Evolutionary conservation across 2,888 invertebrate species (phyloP).

Genomic region (Phortica magna): DNA sequence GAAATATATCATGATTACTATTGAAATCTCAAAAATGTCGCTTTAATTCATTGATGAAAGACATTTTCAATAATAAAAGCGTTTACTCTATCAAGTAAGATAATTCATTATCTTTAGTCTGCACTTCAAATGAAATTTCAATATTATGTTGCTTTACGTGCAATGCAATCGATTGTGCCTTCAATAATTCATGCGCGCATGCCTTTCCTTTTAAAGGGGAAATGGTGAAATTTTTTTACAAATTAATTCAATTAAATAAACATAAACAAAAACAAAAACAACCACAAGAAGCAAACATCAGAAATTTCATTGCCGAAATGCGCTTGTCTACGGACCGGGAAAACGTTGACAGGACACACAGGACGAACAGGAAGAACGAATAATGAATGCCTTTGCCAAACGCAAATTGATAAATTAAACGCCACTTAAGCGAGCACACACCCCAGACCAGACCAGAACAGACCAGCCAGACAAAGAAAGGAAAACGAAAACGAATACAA

Average conservation of each 20-base stretch:
- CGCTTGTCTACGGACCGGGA: neutral
- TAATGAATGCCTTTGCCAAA: constrained; percentile 67
- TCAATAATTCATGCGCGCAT: too few species aligned
- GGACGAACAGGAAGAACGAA: neutral
- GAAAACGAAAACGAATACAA: constrained; percentile 58
- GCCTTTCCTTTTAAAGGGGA: too few species aligned
- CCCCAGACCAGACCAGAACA: too few species aligned
- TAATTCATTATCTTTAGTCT: too few species aligned
- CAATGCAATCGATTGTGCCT: too few species aligned
- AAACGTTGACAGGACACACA: neutral
- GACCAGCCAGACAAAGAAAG: constrained; percentile 32
- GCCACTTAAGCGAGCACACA: constrained; percentile 59
- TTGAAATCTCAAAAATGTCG: too few species aligned
- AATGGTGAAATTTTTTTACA: neutral
- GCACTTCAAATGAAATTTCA: too few species aligned
- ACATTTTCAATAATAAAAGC: too few species aligned
- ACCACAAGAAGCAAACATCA: neutral
- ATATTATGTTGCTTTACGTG: too few species aligned
- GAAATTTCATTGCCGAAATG: neutral
- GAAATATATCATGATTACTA: too few species aligned
- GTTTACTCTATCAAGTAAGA: too few species aligned
- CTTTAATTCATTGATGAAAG: too few species aligned
- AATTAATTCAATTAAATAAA: neutral
- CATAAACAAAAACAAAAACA: neutral
- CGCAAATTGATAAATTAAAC: constrained; percentile 72